Conservation (phyloP, 2,888 invertebrate species). For the Onchidella celtica region DNA sequence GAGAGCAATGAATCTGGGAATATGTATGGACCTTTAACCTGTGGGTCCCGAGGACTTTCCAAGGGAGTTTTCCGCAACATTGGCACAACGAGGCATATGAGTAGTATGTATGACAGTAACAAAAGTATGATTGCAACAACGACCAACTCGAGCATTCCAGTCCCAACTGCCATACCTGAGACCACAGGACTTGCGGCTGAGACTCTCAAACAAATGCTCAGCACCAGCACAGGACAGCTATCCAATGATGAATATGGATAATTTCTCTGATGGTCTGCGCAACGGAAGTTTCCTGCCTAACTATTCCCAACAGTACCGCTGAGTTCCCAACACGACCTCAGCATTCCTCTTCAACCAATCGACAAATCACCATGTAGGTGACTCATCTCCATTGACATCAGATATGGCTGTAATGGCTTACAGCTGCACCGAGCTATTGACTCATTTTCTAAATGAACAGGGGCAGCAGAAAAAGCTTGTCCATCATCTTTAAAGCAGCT, state of each 20-base stretch:
- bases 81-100: slow-evolving; percentile 33
- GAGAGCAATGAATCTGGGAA: slow-evolving; percentile 59
- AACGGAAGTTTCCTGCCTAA: slow-evolving; percentile 57
- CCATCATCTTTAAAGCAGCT: slow-evolving; percentile 72
- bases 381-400: slow-evolving; percentile 52
- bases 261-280: slow-evolving; percentile 52
- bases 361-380: slow-evolving; percentile 48
- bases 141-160: slow-evolving; percentile 39
- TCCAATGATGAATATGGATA: slow-evolving; percentile 68
- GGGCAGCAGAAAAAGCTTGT: slow-evolving; percentile 56
- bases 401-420: slow-evolving; percentile 63
- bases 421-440: slow-evolving; percentile 74
- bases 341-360: slow-evolving; percentile 48
- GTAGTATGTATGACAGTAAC: slow-evolving; percentile 51
- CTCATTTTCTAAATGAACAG: slow-evolving; percentile 74
- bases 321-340: slow-evolving; percentile 48
- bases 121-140: slow-evolving; percentile 39
- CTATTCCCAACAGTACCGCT: slow-evolving; percentile 34
- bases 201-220: slow-evolving; percentile 97
- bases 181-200: slow-evolving; percentile 91
- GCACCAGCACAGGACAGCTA: slow-evolving; percentile 87
- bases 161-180: slow-evolving; percentile 59
- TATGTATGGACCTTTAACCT: slow-evolving; percentile 54
- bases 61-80: slow-evolving; percentile 54
- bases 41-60: slow-evolving; percentile 59